Percentiles rank a stretch among this genome's conserved stretches.
Conservation (phyloP, 2,797 vertebrate genomes). For the Rhinatrema bivittatum region DNA sequence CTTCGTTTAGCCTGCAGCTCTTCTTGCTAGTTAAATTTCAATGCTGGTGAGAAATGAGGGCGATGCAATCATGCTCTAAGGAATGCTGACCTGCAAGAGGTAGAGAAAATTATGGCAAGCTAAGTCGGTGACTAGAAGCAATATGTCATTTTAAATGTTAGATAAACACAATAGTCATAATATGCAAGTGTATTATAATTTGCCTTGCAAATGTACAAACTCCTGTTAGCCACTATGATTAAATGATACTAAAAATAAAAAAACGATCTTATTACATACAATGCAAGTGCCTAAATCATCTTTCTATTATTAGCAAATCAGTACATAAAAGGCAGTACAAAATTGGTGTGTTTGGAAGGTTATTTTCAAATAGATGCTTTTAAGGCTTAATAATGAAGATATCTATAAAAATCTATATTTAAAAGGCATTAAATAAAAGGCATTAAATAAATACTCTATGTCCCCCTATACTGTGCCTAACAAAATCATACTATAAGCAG, state of each 20-base stretch:
- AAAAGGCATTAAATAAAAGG: too few relatives aligned
- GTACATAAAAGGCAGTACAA: neutral
- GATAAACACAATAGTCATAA: slow-evolving; percentile 10
- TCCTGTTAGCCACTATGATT: neutral
- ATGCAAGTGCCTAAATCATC: neutral
- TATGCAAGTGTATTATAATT: neutral
- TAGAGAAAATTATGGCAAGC: neutral
- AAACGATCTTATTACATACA: neutral
- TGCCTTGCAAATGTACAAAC: slow-evolving; percentile 10
- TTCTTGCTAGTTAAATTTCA: neutral
- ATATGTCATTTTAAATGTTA: neutral
- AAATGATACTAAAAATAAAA: slow-evolving; percentile 9
- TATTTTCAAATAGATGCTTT: slow-evolving; percentile 1
- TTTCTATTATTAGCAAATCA: slow-evolving; percentile 3
- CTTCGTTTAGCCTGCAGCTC: neutral
- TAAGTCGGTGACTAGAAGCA: slow-evolving; percentile 8
- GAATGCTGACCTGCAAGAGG: slow-evolving; percentile 3
- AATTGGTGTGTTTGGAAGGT: slow-evolving; percentile 6
- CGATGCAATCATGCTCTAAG: neutral
- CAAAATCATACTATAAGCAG: too few relatives aligned
- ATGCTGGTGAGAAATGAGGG: slow-evolving; percentile 2
- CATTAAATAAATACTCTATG: too few relatives aligned
- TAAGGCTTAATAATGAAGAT: too few relatives aligned
- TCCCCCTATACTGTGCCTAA: too few relatives aligned
- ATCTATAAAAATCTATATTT: too few relatives aligned